Evolutionary conservation across 2,888 invertebrate genomes (phyloP).

Genomic region (Hyppa rectilinea): DNA sequence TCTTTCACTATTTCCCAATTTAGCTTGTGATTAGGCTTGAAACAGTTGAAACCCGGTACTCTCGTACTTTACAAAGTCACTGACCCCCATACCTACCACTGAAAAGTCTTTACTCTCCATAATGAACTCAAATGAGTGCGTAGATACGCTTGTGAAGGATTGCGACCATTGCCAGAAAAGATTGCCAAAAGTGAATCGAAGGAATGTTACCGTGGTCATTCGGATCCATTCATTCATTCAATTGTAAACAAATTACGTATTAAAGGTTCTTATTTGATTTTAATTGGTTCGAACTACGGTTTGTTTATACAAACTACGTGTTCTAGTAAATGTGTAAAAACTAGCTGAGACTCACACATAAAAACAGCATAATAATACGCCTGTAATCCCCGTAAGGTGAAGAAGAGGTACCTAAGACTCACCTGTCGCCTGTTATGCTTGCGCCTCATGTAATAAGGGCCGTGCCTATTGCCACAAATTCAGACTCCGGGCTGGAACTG

Average conservation of each 20-base stretch:
- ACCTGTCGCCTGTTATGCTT: no score
- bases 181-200: slow-evolving; percentile 61
- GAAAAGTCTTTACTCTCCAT: slow-evolving; percentile 27
- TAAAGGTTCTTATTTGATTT: not conserved
- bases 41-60: not conserved
- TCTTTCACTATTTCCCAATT: not conserved
- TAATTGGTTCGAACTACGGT: slow-evolving; percentile 1
- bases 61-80: slow-evolving; percentile 61
- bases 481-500: no score
- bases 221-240: slow-evolving; percentile 29
- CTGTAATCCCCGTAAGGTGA: no score
- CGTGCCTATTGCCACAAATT: no score
- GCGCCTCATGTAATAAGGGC: no score
- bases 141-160: slow-evolving; percentile 41
- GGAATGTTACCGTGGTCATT: slow-evolving; percentile 27
- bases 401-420: no score
- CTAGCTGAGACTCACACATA: not conserved
- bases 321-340: not conserved
- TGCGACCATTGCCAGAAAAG: slow-evolving; percentile 56
- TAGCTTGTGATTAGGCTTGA: not conserved
- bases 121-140: slow-evolving; percentile 23
- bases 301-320: not conserved
- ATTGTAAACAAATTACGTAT: slow-evolving; percentile 32
- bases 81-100: slow-evolving; percentile 49
- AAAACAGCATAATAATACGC: no score